A percentile compares a stretch with the other conserved stretches of the same genome.
phyloP scores from a whole-genome alignment of 2,888 invertebrate genomes.

The Stramonita haemastoma region DNA sequence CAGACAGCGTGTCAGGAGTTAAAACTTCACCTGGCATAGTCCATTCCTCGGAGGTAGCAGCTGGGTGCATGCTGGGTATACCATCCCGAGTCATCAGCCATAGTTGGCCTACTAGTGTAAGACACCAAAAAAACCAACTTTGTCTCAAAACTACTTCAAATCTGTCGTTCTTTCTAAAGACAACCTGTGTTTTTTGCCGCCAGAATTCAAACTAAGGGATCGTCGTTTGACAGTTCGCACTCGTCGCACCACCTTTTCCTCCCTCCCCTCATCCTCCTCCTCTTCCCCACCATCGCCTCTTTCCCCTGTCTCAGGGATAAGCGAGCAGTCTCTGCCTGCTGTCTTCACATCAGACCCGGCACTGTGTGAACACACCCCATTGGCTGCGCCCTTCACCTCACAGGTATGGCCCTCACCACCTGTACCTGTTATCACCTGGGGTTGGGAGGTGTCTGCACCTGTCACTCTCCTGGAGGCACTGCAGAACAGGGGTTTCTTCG shows the following conservation, averaged over 20 bases:
- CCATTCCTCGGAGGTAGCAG: no score
- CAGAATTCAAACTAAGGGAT: neutral
- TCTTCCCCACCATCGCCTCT: no score
- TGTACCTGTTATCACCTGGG: neutral
- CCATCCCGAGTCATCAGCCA: no score
- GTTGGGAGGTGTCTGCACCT: neutral
- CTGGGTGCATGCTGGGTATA: no score
- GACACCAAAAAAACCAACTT: no score
- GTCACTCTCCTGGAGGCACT: neutral
- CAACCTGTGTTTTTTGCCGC: neutral
- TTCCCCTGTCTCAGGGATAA: neutral
- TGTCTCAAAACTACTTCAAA: no score
- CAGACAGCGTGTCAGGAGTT: no score
- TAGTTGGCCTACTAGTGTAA: no score
- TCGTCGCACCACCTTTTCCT: slow-evolving; percentile 1
- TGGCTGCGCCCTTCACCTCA: neutral
- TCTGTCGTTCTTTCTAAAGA: neutral
- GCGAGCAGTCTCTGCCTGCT: neutral
- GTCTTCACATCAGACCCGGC: neutral
- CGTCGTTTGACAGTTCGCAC: slow-evolving; percentile 27
- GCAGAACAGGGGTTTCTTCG: slow-evolving; percentile 4
- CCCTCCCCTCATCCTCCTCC: neutral
- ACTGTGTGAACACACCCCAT: no score
- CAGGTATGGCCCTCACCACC: no score
- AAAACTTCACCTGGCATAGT: no score